Evolutionary conservation across 2,113 vertebrate genomes (phyloP), one percentile per base, ranked within the genome.

Genomic region (Aegypius monachus): DNA sequence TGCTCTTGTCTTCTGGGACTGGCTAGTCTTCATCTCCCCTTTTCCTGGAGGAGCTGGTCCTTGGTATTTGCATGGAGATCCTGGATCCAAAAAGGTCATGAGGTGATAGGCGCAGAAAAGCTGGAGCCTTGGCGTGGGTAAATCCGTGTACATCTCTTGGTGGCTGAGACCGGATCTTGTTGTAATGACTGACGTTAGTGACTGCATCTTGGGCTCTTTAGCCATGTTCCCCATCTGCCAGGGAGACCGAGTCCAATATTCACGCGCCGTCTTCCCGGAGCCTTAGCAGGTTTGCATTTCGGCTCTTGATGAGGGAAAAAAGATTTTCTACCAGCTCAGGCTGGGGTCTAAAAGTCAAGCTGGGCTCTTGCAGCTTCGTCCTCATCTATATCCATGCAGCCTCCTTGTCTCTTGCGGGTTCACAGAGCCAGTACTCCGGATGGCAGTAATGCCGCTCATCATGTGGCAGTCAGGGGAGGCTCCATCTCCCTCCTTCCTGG

Each of bases 261-360:
- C 71, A 32, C 0, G 0, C 0, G 0, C 19, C 2, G 1, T 56
- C 53, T 19, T 72, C 67, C 66, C 0, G 0, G 34, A 86, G 48
- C 47, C 36, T 52, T 42, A 23, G 42, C 2, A 45, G 13, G 32
- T 81, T 85, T 71, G 10, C 15, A 1, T 82, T 74, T 82, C 3
- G 11, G 14, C 56, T 42, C 53, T 47, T 55, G 12, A 56, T 27
- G 40, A 75, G 74, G n/a, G 42, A 9, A 11, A 58, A n/a, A 42
- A 40, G 9, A 9, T 70, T 83, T 96, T 62, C 47, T 81, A 1
- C 50, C 4, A 6, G 42, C 23, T 22, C 26, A 15, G 22, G 13
- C 59, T 94, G 68, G 19, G 21, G 15, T 87, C 68, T 91, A 5
- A 53, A 52, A 93, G 77, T 53, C 27, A 81, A 50, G 6, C 68